Conservation (phyloP, 2,797 vertebrate species). For the Heliangelus exortis region DNA sequence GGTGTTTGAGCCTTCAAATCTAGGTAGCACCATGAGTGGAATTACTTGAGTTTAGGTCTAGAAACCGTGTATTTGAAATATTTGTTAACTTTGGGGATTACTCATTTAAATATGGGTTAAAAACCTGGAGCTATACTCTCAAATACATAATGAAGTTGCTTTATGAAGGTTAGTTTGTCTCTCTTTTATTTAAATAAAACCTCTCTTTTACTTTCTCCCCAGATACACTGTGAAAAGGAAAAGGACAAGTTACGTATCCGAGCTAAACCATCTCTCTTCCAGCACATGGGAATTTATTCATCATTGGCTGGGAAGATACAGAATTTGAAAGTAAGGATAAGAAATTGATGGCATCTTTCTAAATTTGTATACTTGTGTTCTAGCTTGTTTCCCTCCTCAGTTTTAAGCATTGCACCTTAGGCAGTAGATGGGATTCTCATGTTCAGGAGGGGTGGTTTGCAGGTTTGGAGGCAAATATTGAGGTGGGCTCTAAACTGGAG, state of each 20-base stretch:
- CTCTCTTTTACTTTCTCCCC: not conserved
- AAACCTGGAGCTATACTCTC: not conserved
- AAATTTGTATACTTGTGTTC: not conserved
- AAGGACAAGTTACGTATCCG: slow-evolving; percentile 78
- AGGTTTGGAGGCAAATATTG: not conserved
- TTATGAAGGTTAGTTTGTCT: not conserved
- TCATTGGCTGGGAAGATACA: slow-evolving; percentile 86
- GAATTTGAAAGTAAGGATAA: slow-evolving; percentile 81
- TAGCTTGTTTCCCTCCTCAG: not conserved
- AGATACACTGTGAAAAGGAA: slow-evolving; percentile 80
- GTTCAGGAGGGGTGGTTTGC: not conserved
- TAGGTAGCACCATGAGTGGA: not conserved
- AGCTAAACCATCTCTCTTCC: slow-evolving; percentile 90
- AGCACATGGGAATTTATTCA: slow-evolving; percentile 88
- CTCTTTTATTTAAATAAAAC: not conserved
- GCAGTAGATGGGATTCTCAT: not conserved
- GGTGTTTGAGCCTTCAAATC: not conserved
- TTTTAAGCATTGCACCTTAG: not conserved
- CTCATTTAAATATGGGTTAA: not conserved
- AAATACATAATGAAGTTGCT: not conserved
- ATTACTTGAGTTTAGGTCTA: not conserved
- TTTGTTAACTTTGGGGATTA: not conserved
- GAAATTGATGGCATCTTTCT: not conserved
- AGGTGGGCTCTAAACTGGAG: not conserved
- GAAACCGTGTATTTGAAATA: not conserved